A percentile compares a stretch with the other conserved stretches of the same genome.
phyloP scores from a whole-genome alignment of 2,113 vertebrate genomes.

The Platichthys flesus region DNA sequence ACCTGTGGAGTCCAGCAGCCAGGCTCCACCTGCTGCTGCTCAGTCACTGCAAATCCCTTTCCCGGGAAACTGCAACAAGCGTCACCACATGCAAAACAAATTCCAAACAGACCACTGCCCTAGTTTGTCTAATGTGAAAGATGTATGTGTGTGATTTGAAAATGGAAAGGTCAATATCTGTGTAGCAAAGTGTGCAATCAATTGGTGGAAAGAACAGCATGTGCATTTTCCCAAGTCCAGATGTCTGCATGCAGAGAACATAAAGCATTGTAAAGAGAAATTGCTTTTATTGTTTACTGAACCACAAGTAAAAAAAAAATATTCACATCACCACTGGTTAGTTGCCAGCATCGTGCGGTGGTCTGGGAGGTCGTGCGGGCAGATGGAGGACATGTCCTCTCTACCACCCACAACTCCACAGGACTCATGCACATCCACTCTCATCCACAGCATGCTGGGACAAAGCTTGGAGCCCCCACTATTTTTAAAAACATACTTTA shows the following conservation, averaged over 20 bases:
- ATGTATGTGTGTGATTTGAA: no score
- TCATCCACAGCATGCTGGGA: slow-evolving; percentile 27
- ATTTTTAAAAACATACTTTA: slow-evolving; percentile 40
- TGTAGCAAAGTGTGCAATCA: no score
- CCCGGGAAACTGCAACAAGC: no score
- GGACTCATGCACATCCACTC: slow-evolving; percentile 14
- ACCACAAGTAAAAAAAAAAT: slow-evolving; percentile 8
- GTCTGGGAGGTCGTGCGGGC: slow-evolving; percentile 27
- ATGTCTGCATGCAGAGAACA: background rate
- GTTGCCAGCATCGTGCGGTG: slow-evolving; percentile 39
- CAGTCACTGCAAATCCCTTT: no score
- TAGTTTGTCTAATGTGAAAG: no score
- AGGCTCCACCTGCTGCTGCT: no score
- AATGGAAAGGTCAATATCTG: no score
- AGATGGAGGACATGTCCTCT: slow-evolving; percentile 69
- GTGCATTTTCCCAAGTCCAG: background rate
- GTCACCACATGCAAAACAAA: no score
- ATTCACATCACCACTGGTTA: slow-evolving; percentile 9
- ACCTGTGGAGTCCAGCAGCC: no score
- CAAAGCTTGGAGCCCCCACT: slow-evolving; percentile 19
- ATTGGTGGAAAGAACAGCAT: no score
- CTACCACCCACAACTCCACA: slow-evolving; percentile 42
- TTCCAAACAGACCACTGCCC: no score
- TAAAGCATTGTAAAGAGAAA: background rate
- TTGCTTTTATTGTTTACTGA: slow-evolving; percentile 20